A percentile compares a stretch with the other conserved stretches of the same genome.
These are phyloP conservation scores for Drosophila maculinotata DNA, from an alignment of 2,888 invertebrate species.

Conservation along the genomic window DNA sequence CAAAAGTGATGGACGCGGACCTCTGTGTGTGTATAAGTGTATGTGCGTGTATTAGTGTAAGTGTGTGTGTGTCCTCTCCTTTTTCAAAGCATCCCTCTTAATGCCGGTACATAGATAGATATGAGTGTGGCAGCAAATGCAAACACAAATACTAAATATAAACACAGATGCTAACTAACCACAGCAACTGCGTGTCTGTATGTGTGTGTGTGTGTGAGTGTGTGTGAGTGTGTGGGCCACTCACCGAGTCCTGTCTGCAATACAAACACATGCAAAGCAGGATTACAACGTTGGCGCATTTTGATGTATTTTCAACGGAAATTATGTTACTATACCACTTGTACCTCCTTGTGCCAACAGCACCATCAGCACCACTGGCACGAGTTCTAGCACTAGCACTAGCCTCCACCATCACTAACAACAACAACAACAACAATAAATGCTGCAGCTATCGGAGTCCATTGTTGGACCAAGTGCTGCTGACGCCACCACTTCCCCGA, in stretches of 20 bases:
- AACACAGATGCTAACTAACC: constrained; percentile 81
- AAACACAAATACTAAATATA: constrained; percentile 78
- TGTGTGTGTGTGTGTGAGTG: constrained; percentile 14
- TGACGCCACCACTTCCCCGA: not conserved
- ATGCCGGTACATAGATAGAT: constrained; percentile 20
- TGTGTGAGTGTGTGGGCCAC: constrained; percentile 13
- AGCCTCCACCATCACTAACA: constrained; percentile 20
- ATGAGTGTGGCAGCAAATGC: constrained; percentile 60
- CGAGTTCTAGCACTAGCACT: constrained; percentile 10
- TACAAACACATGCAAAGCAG: constrained; percentile 54
- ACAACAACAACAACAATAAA: constrained; percentile 23
- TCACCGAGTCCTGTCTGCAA: constrained; percentile 29
- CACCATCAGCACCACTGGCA: constrained; percentile 11
- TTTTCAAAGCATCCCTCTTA: constrained; percentile 6
- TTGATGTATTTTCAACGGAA: constrained; percentile 78
- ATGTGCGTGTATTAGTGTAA: constrained; percentile 18
- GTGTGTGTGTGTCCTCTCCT: constrained; percentile 12
- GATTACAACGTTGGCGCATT: constrained; percentile 63
- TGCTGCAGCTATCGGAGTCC: constrained; percentile 16
- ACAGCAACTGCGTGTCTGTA: constrained; percentile 50
- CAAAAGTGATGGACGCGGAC: constrained; percentile 62
- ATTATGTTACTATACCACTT: constrained; percentile 75
- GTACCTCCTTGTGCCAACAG: constrained; percentile 46
- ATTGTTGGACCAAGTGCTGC: constrained; percentile 28
- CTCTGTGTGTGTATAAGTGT: constrained; percentile 22